Evolutionary conservation across 2,888 invertebrate genomes (phyloP).

Genomic region (Chrysodeixis includens): DNA sequence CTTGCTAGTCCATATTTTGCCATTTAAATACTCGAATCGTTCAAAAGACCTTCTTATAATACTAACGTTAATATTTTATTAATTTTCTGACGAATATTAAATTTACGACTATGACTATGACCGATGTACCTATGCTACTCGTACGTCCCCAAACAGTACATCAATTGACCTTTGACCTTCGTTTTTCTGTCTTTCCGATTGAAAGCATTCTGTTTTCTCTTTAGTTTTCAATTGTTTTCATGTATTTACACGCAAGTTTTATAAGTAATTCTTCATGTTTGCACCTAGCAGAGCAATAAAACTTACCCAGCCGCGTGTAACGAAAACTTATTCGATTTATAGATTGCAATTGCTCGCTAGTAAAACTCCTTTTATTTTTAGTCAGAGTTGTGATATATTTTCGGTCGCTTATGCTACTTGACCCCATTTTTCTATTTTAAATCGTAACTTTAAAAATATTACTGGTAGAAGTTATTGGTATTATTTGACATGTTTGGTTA

Average conservation of each 20-base stretch:
- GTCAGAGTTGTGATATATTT: slow-evolving; percentile 13
- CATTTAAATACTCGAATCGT: too few species aligned
- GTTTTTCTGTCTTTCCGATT: not conserved
- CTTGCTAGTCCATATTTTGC: too few species aligned
- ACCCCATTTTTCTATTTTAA: not conserved
- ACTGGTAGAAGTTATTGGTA: too few species aligned
- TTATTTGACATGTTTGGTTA: too few species aligned
- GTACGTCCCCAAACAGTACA: too few species aligned
- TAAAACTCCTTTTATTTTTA: slow-evolving; percentile 26
- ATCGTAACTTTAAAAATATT: not conserved
- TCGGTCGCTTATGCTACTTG: slow-evolving; percentile 3
- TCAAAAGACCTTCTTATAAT: too few species aligned
- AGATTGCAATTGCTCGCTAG: slow-evolving; percentile 29
- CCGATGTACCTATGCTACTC: too few species aligned
- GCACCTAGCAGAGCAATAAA: slow-evolving; percentile 33
- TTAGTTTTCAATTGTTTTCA: not conserved
- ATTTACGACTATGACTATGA: too few species aligned
- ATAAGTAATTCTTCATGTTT: slow-evolving; percentile 39
- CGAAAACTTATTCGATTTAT: slow-evolving; percentile 46
- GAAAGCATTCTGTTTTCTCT: not conserved
- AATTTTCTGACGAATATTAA: too few species aligned
- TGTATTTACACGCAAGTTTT: slow-evolving; percentile 15
- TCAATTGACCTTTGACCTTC: too few species aligned
- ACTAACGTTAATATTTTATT: too few species aligned
- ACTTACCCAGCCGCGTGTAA: slow-evolving; percentile 20